A percentile compares a stretch with the other conserved stretches of the same genome.
These are phyloP conservation scores for Vesta saturnalis DNA, from an alignment of 2,888 invertebrate genomes.

Conservation along the genomic window DNA sequence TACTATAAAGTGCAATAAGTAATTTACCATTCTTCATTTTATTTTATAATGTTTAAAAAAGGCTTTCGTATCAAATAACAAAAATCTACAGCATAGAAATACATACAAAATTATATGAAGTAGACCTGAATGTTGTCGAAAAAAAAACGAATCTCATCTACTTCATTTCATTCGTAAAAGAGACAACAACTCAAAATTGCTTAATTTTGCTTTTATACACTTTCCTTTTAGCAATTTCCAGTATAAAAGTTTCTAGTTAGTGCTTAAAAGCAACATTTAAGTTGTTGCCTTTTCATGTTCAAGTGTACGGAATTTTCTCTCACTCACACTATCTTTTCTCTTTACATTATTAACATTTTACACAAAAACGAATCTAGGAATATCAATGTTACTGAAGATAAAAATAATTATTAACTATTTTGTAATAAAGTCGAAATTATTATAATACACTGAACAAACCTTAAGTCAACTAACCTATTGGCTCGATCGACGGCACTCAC, in stretches of 20 bases:
- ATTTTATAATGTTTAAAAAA: not conserved
- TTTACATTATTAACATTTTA: slow-evolving; percentile 8
- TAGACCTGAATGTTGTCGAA: not conserved
- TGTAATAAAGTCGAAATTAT: slow-evolving; percentile 24
- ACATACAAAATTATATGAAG: not conserved
- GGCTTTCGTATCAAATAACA: not conserved
- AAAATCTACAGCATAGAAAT: not conserved
- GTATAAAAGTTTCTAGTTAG: not conserved
- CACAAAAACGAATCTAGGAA: not conserved
- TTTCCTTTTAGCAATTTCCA: not conserved
- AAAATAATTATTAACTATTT: slow-evolving; percentile 31
- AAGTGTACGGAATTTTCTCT: not conserved
- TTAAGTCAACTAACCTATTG: slow-evolving; percentile 28
- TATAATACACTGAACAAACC: slow-evolving; percentile 32
- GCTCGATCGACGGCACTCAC: slow-evolving; percentile 34
- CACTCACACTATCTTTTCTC: not conserved
- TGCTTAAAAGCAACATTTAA: no score
- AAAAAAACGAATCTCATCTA: not conserved
- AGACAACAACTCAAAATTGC: not conserved
- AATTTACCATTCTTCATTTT: not conserved
- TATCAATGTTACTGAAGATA: slow-evolving; percentile 1
- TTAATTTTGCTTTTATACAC: not conserved
- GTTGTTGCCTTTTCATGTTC: not conserved
- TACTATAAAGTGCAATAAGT: no score
- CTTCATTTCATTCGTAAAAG: not conserved